phyloP scores from a whole-genome alignment of 2,797 vertebrate species.

The Pantherophis vulpinus region DNA sequence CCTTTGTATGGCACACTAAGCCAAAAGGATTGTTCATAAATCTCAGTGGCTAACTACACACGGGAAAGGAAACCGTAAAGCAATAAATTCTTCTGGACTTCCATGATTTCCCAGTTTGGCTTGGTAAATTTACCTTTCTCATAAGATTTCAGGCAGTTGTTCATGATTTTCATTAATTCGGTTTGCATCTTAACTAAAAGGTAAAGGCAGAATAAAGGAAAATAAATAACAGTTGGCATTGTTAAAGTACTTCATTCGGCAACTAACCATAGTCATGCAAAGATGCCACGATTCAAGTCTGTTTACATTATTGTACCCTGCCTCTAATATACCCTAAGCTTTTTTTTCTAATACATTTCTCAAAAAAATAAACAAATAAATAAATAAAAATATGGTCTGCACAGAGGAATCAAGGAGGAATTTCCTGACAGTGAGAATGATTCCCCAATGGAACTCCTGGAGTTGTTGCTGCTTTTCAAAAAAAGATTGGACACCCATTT shows the following conservation, averaged over 20 bases:
- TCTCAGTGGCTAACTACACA: neutral
- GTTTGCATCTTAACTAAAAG: neutral
- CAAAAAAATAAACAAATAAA: neutral
- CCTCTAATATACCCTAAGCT: neutral
- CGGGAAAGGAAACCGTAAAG: neutral
- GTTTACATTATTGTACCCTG: neutral
- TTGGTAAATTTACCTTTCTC: neutral
- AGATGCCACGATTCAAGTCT: too few species aligned
- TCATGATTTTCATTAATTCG: neutral
- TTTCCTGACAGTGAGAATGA: too few species aligned
- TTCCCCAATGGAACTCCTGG: too few species aligned
- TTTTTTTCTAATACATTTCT: neutral
- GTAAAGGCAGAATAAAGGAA: neutral
- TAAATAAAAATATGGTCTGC: neutral
- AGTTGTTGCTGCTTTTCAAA: too few species aligned
- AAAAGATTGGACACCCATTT: too few species aligned
- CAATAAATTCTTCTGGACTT: neutral
- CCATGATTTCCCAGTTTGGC: neutral
- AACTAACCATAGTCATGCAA: too few species aligned
- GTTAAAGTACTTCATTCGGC: too few species aligned
- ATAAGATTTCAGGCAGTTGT: neutral
- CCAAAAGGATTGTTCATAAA: neutral
- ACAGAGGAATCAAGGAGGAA: too few species aligned
- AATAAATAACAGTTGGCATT: too few species aligned
- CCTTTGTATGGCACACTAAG: neutral